Conservation (phyloP, 2,113 vertebrate genomes). For the Hypocryptadius cinnamomeus region DNA sequence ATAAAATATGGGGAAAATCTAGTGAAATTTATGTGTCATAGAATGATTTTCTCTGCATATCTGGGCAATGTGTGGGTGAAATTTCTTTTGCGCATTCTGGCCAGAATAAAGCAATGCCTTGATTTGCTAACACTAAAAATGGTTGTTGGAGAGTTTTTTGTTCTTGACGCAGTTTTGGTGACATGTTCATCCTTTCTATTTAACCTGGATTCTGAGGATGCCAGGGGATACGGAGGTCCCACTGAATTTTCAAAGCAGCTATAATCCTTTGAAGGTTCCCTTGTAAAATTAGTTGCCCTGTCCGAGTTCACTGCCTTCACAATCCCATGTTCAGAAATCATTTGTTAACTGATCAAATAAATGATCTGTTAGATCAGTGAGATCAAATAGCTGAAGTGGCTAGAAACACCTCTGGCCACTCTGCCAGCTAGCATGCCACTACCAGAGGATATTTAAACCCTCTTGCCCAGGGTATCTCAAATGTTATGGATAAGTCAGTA, state of each 20-base stretch:
- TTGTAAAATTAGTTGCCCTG: not conserved
- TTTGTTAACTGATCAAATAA: not conserved
- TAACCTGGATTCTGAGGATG: not conserved
- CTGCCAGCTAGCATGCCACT: not conserved
- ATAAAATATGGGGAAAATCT: not conserved
- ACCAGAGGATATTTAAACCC: not conserved
- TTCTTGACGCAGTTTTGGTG: fast-evolving
- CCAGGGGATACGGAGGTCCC: not conserved
- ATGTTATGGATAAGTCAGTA: too few relatives aligned
- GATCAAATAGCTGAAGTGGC: not conserved
- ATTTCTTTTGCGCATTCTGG: not conserved
- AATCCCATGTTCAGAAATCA: not conserved
- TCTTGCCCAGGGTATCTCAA: not conserved
- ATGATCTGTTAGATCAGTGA: not conserved
- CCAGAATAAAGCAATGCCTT: not conserved
- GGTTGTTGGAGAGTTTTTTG: not conserved
- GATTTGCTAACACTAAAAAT: not conserved
- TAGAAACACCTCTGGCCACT: not conserved
- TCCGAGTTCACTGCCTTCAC: not conserved
- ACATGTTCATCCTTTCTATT: not conserved
- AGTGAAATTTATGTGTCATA: not conserved
- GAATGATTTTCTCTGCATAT: not conserved
- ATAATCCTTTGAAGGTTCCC: not conserved
- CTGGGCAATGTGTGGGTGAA: not conserved
- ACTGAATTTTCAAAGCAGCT: not conserved